Evolutionary conservation across 1,140 invertebrate genomes (phyloP), one percentile per base, ranked within the genome.

Genomic region (Oscheius sp.): DNA sequence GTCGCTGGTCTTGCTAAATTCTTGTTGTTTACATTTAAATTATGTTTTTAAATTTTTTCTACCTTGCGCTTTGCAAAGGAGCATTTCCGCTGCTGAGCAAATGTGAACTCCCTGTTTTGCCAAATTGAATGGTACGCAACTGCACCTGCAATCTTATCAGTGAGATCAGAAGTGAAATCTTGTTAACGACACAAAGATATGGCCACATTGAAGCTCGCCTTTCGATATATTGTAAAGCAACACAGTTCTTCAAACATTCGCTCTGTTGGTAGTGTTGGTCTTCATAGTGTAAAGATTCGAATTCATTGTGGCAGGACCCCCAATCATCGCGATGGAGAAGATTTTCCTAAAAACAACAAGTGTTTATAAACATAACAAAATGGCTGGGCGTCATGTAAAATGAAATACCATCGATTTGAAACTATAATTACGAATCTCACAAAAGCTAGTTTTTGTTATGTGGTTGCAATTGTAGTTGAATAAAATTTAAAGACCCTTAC

Each of bases 201-300:
- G 49, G 23, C 7, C 28, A 55, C 4, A 55, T 13, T 13, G 23
- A 20, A 55, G 7, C 7, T 55, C n/a, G 28, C 49, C 49, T 15
- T 55, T 55, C 49, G 7, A 55, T 55, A 26, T 55, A 55, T 26
- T 55, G 49, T 26, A 55, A 4, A 23, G 49, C 49, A 7, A 55
- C 49, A 55, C 49, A 55, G 49, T 55, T 55, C 23, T 55, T 55
- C 49, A 20, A 15, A 23, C 49, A 55, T 55, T 55, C 49, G 23
- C 4, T 13, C 23, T 55, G 49, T 26, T 55, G 49, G 23, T 55
- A 55, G 7, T 20, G 23, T 26, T 55, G 49, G 4, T 26, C 49
- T 7, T 55, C 49, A 23, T 13, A 55, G 28, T 55, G 49, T 4
- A 55, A 23, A 55, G 15, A 20, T 23, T 7, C 7, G 28, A 55